These are phyloP conservation scores for Rhopalosiphum padi DNA, from an alignment of 1,140 invertebrate genomes.

Conservation along the genomic window DNA sequence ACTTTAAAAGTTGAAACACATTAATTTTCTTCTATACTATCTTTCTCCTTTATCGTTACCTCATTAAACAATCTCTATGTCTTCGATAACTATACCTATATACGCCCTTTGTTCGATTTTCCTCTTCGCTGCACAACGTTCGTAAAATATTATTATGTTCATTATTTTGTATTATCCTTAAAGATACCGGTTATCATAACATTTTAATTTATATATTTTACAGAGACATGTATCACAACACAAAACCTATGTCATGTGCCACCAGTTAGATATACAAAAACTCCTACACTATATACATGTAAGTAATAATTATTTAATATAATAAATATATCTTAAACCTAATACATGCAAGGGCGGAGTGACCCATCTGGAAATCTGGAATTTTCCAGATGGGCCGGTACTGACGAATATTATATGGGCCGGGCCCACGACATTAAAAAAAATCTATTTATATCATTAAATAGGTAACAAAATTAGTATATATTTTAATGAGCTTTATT, in stretches of 20 bases:
- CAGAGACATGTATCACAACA: slow-evolving; percentile 6
- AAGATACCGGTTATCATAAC: not conserved
- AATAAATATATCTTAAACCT: no score
- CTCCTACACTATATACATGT: not conserved
- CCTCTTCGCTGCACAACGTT: not conserved
- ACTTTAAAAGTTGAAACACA: not conserved
- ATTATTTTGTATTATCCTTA: not conserved
- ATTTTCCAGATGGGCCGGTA: not conserved
- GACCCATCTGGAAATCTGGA: slow-evolving; percentile 8
- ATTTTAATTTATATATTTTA: not conserved
- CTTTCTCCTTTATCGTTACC: not conserved
- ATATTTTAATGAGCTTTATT: no score
- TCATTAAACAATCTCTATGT: not conserved
- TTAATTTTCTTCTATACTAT: not conserved
- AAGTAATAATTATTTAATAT: not conserved
- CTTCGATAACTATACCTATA: not conserved
- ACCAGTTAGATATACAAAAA: slow-evolving; percentile 21
- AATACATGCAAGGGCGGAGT: not conserved
- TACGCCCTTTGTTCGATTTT: not conserved
- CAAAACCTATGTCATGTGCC: not conserved
- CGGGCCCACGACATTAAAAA: not conserved
- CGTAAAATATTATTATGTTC: not conserved
- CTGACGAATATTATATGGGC: not conserved
- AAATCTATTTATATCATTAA: no score
- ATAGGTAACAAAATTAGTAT: no score